Evolutionary conservation across 2,888 invertebrate genomes (phyloP), one percentile per base, ranked within the genome.

Genomic region (Odontocolon sp.): DNA sequence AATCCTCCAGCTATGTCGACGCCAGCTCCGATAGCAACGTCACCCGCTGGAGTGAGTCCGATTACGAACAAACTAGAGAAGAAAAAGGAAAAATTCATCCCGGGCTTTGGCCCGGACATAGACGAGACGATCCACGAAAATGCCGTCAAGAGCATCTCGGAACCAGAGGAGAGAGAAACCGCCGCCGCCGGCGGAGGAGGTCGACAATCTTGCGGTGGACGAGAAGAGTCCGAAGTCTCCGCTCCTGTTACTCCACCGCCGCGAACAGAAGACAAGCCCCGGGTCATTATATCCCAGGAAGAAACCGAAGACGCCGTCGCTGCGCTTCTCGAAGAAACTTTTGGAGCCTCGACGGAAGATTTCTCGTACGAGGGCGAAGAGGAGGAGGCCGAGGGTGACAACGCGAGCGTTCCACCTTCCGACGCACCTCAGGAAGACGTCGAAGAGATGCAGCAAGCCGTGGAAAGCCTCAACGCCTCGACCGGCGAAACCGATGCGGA

Each of bases 301-400:
- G 97, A 97, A 91, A 97, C 97, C 0, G 97, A 96, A 90, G 97
- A 97, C 89, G 97, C 97, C 0, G 97, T 97, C 0, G 97, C 97
- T 5, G 97, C 97, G 0, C 91, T 97, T 26, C 91, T 97, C 66
- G 96, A 96, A 23, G 97, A 97, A 90, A 96, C 96, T 81, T 96
- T 97, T 86, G 95, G 96, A 0, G 94, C 93, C 5, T 91, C 92
- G 0, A 88, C 90, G 14, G 91, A 90, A 47, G 90, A 91, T 36
- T 90, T 89, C 74, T 89, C 90, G 0, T 91, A 91, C 67, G 89
- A 90, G 57, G 90, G 90, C 23, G 90, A 90, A 40, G 91, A 91
- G 84, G 92, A 92, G 11, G 92, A 92, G 80, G 84, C 88, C 0
- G 82, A 81, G 28, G 83, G 84, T 6, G 86, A 86, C 3, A 79